Evolutionary conservation across 1,140 invertebrate species (phyloP), one percentile per base, ranked within the genome.

Genomic region (Cecropterus lyciades): DNA sequence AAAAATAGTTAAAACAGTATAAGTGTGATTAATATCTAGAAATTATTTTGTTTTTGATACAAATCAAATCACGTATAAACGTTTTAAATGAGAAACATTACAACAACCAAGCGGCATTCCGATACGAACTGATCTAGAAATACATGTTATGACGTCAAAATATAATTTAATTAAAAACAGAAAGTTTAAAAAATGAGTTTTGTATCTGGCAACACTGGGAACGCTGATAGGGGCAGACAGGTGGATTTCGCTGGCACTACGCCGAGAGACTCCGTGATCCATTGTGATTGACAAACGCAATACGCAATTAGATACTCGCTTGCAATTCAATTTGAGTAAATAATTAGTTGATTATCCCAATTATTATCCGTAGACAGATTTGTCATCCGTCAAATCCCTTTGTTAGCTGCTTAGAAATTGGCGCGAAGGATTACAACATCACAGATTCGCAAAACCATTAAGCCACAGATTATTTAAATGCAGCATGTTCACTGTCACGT

Each of bases 111-210:
- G 13, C 60, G 48, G 60, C 60, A 63, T 63, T 63, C 60, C 60
- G 9, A 27, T 51, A 17, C n/a, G 0, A 30, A 55, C 7, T 43
- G 40, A 13, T 17, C 40, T 40, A 57, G 30, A 52, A 63, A 63
- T 27, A 63, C 51, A 42, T 52, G 33, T 52, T 52, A 43, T 65
- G 46, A 60, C 68, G 68, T 70, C 55, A 69, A 59, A 70, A 69
- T 64, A 67, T 69, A 65, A 70, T 49, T 60, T 70, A 65, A 70
- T 70, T 70, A 69, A 45, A 70, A 57, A 55, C 16, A 43, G 48
- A 59, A 46, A 56, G 57, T 46, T 70, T 52, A 53, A 65, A 52
- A 65, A 70, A 51, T 45, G 42, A 11, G 40, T 62, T 65, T 46
- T 55, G 16, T 46, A 53, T 33, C 63, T 55, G 51, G 63, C 63